Evolutionary conservation across 2,888 invertebrate species (phyloP).

Genomic region (Chaitophorus viminalis): DNA sequence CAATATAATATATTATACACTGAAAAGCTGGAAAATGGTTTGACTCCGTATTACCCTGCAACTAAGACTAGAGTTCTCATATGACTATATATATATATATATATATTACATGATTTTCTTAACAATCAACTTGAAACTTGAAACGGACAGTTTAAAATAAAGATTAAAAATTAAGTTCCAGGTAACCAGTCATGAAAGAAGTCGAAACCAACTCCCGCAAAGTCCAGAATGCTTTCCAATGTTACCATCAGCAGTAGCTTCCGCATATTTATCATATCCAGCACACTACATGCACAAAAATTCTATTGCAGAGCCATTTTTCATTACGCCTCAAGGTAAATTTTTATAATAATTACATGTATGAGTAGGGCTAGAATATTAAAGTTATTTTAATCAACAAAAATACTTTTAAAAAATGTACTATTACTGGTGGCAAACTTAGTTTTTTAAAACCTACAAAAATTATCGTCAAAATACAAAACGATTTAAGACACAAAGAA

Average conservation of each 20-base stretch:
- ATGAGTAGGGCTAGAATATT: too few relatives aligned
- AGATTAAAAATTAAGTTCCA: slow-evolving; percentile 56
- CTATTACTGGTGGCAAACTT: too few relatives aligned
- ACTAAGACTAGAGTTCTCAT: too few relatives aligned
- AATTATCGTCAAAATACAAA: too few relatives aligned
- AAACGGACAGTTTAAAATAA: background rate
- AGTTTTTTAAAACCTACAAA: too few relatives aligned
- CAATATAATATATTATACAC: too few relatives aligned
- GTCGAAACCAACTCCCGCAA: slow-evolving; percentile 50
- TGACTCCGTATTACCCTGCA: background rate
- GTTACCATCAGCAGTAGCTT: slow-evolving; percentile 65
- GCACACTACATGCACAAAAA: slow-evolving; percentile 68
- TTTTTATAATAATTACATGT: background rate
- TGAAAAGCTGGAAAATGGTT: background rate
- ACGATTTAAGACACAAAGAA: too few relatives aligned
- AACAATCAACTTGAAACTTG: background rate
- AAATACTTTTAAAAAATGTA: too few relatives aligned
- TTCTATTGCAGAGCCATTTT: slow-evolving; percentile 65
- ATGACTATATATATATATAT: too few relatives aligned
- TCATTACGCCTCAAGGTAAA: slow-evolving; percentile 66
- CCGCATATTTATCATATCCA: slow-evolving; percentile 66
- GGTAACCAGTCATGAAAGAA: slow-evolving; percentile 45
- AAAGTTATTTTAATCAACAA: too few relatives aligned
- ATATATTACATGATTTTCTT: background rate
- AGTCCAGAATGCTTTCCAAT: slow-evolving; percentile 65